phyloP scores from a whole-genome alignment of 1,140 invertebrate species.

The Leptopilina boulardi region DNA sequence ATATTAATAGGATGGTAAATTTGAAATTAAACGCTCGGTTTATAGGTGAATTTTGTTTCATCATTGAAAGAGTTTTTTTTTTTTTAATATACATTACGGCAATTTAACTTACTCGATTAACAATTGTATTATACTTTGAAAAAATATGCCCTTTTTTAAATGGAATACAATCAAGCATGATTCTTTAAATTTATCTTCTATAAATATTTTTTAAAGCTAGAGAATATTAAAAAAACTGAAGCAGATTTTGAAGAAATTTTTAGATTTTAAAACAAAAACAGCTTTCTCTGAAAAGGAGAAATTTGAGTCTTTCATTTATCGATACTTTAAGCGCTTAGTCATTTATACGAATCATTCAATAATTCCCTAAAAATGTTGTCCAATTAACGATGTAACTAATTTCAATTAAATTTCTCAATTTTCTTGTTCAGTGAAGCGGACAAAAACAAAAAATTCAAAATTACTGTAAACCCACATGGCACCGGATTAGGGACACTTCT shows the following conservation, averaged over 20 bases:
- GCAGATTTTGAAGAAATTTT: too few relatives aligned
- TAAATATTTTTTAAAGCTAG: too few relatives aligned
- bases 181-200: too few relatives aligned
- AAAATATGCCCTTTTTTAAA: background rate
- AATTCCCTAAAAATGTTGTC: background rate
- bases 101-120: background rate
- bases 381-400: background rate
- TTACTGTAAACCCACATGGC: background rate
- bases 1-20: background rate
- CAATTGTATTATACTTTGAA: background rate
- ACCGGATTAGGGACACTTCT: slow-evolving; percentile 16
- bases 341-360: background rate
- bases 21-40: background rate
- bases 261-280: too few relatives aligned
- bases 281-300: too few relatives aligned
- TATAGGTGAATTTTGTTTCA: background rate
- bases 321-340: background rate
- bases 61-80: background rate
- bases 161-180: too few relatives aligned
- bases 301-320: too few relatives aligned
- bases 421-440: background rate
- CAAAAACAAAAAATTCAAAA: background rate
- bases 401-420: background rate
- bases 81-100: background rate
- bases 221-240: too few relatives aligned